Evolutionary conservation across 2,797 vertebrate species (phyloP), one percentile per base, ranked within the genome.

Genomic region (Mus caroli): DNA sequence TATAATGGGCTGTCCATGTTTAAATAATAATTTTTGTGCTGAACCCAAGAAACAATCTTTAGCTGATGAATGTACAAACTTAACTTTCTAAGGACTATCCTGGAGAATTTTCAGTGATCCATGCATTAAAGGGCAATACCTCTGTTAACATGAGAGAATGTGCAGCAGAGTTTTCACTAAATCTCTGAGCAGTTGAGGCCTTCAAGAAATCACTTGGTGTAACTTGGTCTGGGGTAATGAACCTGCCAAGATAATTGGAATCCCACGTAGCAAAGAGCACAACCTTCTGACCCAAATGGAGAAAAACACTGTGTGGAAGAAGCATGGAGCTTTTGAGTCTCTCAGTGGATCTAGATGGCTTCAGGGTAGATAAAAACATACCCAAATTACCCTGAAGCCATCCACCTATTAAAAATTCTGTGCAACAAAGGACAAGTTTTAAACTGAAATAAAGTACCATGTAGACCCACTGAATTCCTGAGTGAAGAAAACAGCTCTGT

Each of bases 201-300:
- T 88, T 46, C 14, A 89, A 97, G 92, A 86, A 89, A 84, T 86
- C 50, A 69, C 62, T 71, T 71, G 88, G 28, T 73, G 3, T 64
- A 60, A 31, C 28, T 93, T 67, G 12, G 24, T 90, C 67, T 92
- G 62, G 46, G 79, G n/a, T 87, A 93, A 94, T 85, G 58, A 89
- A 56, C 40, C 22, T 90, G 19, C 26, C 46, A 84, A 80, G 78
- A 94, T 96, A 94, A 96, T 91, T 96, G 88, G 78, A 97, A 91
- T 92, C 76, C 24, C 58, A 77, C n/a, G 40, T 24, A n/a, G 58
- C 93, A 83, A 84, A 95, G 87, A 79, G 69, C 40, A 96, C 52
- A 92, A 92, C 78, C 79, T 95, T 79, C 24, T 92, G 92, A 94
- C 90, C 28, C 62, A 43, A 92, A 71, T 73, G 19, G n/a, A 76